Base-by-base conservation (phyloP, 2,113 vertebrate species). In the Papio anubis region DNA sequence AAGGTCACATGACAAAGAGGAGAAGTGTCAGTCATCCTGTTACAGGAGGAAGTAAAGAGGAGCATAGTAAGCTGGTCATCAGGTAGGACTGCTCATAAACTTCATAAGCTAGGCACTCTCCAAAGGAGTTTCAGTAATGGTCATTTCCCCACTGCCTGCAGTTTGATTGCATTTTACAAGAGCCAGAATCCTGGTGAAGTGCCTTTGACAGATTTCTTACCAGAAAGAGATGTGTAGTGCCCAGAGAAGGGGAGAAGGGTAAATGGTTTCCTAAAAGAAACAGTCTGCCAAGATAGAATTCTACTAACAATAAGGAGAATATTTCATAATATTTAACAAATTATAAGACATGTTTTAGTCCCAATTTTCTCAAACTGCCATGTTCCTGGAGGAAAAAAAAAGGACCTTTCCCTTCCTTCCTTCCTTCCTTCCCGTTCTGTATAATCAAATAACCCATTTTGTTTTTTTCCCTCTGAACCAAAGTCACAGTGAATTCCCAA, bases 81-180 rank as follows among this genome's bases (percentile, higher is more conserved):
- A 61, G 6, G 32, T 14, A 1, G 8, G 35, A n/a, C 43, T 10
- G 0, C 45, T 45, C 27, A 12, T 32, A 35, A 23, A 20, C 16
- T 57, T 48, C 73, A 3, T 8, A 27, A 35, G 48, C 18, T 27
- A 30, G 70, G 13, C 3, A 13, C 3, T 30, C 8, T 72, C 50
- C 30, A 61, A 8, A 73, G 8, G 5, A 18, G 0, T 21, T 92
- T 89, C 5, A 38, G 21, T 70, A 64, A 32, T 16, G 0, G 1
- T 12, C 48, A 45, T 25, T 45, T 16, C 8, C 9, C 4, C 10
- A 11, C 30, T 5, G 5, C 1, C 6, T 20, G 1, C 2, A 40
- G 35, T 13, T 10, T 10, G 68, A 59, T 85, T 30, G 23, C 25
- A 66, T 70, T 9, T 52, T 61, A 1, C n/a, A 43, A 59, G 16